phyloP scores from a whole-genome alignment of 2,113 vertebrate species.

The Platycercus adscitus region DNA sequence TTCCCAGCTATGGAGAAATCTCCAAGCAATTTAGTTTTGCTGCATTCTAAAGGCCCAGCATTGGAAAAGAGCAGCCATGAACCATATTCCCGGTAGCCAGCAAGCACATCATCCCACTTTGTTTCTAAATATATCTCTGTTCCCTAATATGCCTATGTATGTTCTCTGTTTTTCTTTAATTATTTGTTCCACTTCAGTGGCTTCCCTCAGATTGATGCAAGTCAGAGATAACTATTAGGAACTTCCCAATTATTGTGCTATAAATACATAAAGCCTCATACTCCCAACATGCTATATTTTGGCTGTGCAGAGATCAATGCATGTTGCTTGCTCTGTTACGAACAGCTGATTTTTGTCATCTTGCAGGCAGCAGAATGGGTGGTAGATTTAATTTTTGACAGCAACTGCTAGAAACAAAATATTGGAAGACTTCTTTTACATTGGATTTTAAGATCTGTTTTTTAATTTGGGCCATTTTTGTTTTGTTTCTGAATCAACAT shows the following conservation, averaged over 20 bases:
- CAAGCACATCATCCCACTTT: conserved; percentile 15
- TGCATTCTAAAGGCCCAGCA: background rate
- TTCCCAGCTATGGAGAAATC: conserved; percentile 29
- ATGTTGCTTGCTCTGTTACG: background rate
- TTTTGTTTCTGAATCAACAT: background rate
- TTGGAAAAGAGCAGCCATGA: background rate
- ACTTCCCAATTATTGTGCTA: conserved; percentile 34
- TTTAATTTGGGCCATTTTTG: background rate
- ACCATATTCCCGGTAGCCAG: conserved; percentile 8
- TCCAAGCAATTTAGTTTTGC: conserved; percentile 47
- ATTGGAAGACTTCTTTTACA: background rate
- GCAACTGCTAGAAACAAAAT: background rate
- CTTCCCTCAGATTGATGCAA: conserved; percentile 29
- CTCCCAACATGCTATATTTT: background rate
- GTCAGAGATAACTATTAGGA: conserved; percentile 14
- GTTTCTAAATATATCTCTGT: conserved; percentile 44
- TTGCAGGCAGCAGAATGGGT: background rate
- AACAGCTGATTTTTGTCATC: background rate
- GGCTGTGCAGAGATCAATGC: background rate
- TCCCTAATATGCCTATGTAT: conserved; percentile 30
- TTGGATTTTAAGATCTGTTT: background rate
- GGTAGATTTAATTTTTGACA: background rate
- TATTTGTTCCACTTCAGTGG: conserved; percentile 59
- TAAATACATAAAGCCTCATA: background rate
- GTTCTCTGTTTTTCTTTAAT: conserved; percentile 64